Percentiles rank a stretch among this genome's conserved stretches.
Conservation (phyloP, 2,113 vertebrate species). For the Zeus faber region DNA sequence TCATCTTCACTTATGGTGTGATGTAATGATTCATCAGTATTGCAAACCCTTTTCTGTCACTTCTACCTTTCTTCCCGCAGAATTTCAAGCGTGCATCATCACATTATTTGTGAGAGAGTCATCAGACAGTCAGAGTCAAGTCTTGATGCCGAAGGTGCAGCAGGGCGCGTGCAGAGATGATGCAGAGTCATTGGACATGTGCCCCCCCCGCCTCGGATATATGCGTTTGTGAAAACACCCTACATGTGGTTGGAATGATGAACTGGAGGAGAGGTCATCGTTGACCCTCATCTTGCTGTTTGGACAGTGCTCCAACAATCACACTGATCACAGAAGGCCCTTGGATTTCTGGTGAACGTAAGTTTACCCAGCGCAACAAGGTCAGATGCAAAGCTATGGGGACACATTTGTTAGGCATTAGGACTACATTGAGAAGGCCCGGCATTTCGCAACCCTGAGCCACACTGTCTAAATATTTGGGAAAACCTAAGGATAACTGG, state of each 20-base stretch:
- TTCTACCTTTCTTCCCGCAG: no score
- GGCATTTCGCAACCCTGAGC: slow-evolving; percentile 27
- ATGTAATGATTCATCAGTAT: no score
- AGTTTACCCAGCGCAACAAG: background rate
- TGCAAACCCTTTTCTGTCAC: no score
- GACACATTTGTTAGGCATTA: slow-evolving; percentile 74
- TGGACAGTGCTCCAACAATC: slow-evolving; percentile 67
- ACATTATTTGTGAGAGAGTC: no score
- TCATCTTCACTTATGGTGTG: no score
- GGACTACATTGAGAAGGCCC: slow-evolving; percentile 28
- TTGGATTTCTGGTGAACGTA: background rate
- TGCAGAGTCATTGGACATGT: slow-evolving; percentile 60
- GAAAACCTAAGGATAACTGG: slow-evolving; percentile 55
- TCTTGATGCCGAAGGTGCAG: slow-evolving; percentile 12
- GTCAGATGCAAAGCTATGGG: slow-evolving; percentile 20
- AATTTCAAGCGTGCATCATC: no score
- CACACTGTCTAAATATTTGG: slow-evolving; percentile 70
- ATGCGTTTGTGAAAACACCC: slow-evolving; percentile 63
- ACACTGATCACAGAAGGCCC: slow-evolving; percentile 54
- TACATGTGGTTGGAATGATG: slow-evolving; percentile 68
- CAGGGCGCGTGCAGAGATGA: slow-evolving; percentile 30
- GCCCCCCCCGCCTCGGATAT: slow-evolving; percentile 54
- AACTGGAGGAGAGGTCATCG: slow-evolving; percentile 60
- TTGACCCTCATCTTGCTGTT: slow-evolving; percentile 62
- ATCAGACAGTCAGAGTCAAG: no score